Conservation (phyloP, 2,888 invertebrate species). For the Plagodis pulveraria region DNA sequence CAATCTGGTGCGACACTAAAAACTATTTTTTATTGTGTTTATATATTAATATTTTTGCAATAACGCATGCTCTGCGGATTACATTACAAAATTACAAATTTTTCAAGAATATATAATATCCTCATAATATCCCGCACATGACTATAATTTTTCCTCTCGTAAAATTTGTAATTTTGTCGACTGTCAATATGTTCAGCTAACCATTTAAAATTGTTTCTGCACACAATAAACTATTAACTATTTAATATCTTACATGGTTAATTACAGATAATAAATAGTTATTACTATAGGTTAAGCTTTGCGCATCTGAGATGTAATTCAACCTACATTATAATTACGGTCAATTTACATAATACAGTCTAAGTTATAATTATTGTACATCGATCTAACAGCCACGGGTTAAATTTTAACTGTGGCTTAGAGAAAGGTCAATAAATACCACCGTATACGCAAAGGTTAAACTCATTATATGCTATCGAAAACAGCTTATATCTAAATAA, state of each 20-base stretch:
- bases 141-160: too few species aligned
- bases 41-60: too few species aligned
- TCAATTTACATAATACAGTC: constrained; percentile 21
- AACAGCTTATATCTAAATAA: constrained; percentile 6
- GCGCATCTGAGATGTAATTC: constrained; percentile 8
- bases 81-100: too few species aligned
- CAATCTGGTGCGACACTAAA: too few species aligned
- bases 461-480: constrained; percentile 14
- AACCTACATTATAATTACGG: constrained; percentile 15
- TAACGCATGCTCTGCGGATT: too few species aligned
- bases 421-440: constrained; percentile 28
- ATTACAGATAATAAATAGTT: constrained; percentile 11
- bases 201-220: neutral
- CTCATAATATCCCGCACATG: too few species aligned
- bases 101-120: too few species aligned
- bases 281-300: constrained; percentile 1
- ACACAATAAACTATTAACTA: neutral
- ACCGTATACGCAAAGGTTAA: constrained; percentile 23
- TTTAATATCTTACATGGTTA: neutral
- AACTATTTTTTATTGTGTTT: too few species aligned
- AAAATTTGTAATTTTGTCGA: too few species aligned
- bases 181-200: too few species aligned
- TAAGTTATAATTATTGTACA: constrained; percentile 25
- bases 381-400: constrained; percentile 22
- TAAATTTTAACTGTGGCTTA: constrained; percentile 22